These are phyloP conservation scores for Cephalopachus bancanus DNA, from an alignment of 2,797 vertebrate species.

Conservation along the genomic window DNA sequence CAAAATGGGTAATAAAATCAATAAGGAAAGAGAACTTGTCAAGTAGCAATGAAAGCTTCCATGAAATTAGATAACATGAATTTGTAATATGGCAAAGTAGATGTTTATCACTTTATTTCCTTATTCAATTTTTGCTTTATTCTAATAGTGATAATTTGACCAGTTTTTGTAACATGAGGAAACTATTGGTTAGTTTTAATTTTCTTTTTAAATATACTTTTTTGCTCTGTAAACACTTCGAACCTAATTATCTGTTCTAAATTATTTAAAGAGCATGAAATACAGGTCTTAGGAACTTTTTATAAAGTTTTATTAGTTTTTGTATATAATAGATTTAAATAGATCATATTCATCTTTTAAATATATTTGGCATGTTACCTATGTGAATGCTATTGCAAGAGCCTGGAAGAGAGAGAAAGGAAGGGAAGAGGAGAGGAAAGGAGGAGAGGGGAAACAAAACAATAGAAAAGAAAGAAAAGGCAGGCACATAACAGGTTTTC, in stretches of 20 bases:
- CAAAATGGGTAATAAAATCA: neutral
- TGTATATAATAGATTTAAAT: neutral
- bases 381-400: neutral
- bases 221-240: neutral
- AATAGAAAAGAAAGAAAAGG: neutral
- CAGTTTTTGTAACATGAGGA: neutral
- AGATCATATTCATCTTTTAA: neutral
- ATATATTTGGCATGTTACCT: neutral
- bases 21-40: neutral
- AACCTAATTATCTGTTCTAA: neutral
- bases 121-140: neutral
- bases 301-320: neutral
- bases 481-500: neutral
- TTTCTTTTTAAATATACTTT: slow-evolving; percentile 1
- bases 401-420: neutral
- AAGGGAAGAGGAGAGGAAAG: neutral
- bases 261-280: neutral
- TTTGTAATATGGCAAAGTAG: neutral
- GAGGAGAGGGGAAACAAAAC: no score
- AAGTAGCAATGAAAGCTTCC: neutral
- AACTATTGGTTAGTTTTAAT: neutral
- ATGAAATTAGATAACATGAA: neutral
- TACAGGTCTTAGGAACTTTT: neutral
- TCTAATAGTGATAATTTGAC: neutral
- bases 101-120: neutral